Evolutionary conservation across 2,888 invertebrate genomes (phyloP), one percentile per base, ranked within the genome.

Genomic region (Cryptosula pallasiana): DNA sequence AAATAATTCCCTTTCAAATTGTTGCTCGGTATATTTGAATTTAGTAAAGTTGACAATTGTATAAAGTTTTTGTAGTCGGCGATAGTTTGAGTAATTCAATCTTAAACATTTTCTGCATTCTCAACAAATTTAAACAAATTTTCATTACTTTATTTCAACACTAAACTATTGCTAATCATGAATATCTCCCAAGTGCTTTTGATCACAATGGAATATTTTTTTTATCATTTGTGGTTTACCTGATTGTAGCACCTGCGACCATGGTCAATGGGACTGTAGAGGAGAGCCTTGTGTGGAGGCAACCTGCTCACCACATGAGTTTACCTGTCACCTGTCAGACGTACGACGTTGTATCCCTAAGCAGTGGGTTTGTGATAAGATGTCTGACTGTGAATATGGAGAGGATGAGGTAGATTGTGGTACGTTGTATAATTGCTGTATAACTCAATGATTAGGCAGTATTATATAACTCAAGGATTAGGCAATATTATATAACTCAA

Each of bases 261-360:
- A 77, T 55, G 79, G 80, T 13, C 75, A 74, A 69, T 78, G 80
- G 69, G 72, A 75, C 32, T 81, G 81, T 73, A 71, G 57, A 0
- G 76, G 74, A 0, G 73, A 72, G 35, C 77, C 75, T 23, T 80
- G 79, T 54, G 73, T 58, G 3, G 20, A 36, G 13, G n/a, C 25
- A n/a, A 34, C 54, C 20, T 76, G 76, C 70, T 35, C 58, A 2
- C 74, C 73, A 16, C 63, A 72, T 27, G 75, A 76, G 71, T 74
- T 74, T 72, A 63, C 71, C 3, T 76, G 76, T 45, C 35, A 55
- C n/a, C 20, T 45, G 45, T 32, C 54, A 16, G 36, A 45, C 5
- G 32, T 35, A 1, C 70, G 72, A 23, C 55, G 57, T 9, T 75
- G 75, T 55, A 71, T 76, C 20, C 74, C 73, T 20, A 20, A 35